Conservation (phyloP, 2,113 vertebrate genomes). For the Aegotheles bennettii region DNA sequence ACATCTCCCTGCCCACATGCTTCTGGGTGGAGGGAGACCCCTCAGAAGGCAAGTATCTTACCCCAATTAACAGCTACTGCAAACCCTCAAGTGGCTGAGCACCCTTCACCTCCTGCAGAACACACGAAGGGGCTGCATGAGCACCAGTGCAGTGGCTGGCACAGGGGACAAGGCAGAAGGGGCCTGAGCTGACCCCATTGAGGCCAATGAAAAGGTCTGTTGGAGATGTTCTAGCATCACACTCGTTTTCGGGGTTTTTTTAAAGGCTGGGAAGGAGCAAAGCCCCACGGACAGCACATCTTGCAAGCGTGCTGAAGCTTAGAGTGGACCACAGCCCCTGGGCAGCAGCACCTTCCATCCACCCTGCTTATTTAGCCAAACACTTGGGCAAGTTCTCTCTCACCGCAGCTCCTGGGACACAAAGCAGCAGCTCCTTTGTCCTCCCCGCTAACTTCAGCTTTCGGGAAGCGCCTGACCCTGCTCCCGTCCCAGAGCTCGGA, state of each 20-base stretch:
- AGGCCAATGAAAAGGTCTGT: neutral
- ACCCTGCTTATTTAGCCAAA: neutral
- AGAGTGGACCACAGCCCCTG: accelerated
- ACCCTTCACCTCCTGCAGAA: neutral
- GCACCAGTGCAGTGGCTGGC: neutral
- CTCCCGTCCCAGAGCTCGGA: accelerated
- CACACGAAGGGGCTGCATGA: accelerated
- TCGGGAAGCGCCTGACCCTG: neutral
- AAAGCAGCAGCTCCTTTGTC: neutral
- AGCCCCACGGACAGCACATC: neutral
- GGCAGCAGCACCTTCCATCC: neutral
- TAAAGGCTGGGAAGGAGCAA: neutral
- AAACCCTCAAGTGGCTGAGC: neutral
- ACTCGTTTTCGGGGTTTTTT: neutral
- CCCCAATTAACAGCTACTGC: neutral
- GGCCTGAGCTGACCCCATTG: neutral
- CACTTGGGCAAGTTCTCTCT: neutral
- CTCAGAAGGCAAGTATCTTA: neutral
- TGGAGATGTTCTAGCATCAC: neutral
- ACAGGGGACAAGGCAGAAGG: neutral
- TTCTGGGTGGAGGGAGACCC: neutral
- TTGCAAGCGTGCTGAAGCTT: neutral
- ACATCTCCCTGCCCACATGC: too few species aligned
- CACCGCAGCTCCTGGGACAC: neutral
- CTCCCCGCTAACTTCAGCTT: neutral